Evolutionary conservation across 2,113 vertebrate genomes (phyloP), one percentile per base, ranked within the genome.

Genomic region (Cyprinodon brontotheroides): DNA sequence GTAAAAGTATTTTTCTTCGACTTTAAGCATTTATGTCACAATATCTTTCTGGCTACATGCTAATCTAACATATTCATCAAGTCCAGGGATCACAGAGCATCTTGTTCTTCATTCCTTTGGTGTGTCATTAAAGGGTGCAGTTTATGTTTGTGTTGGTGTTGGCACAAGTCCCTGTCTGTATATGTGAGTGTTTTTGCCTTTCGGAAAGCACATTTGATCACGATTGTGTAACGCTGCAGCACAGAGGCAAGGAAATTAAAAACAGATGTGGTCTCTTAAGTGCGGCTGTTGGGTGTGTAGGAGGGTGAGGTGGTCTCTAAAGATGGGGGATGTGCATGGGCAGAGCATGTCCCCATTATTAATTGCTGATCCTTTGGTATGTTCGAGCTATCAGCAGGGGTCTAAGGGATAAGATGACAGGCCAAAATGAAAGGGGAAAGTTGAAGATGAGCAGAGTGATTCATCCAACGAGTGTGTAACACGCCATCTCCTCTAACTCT

Each of bases 191-290:
- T 86, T 87, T 89, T 75, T 70, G 81, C 68, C 74, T 82, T 78
- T 86, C 74, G 73, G 79, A 90, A 81, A 74, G 84, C 85, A 81
- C 84, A 83, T 80, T 93, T 81, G 79, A 84, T 89, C 77, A 72
- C 64, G 80, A 91, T 91, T 93, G 93, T 92, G 89, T 91, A 92
- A 93, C 80, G 85, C 78, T 90, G 80, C 86, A 87, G 89, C 86
- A 81, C 79, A 65, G 29, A 80, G 91, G 89, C 91, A 68, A 79
- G 84, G 87, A 93, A 95, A 96, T 95, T 92, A 87, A 92, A 96
- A 95, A 91, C 95, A 96, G 95, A 96, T 96, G 94, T 95, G 88
- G 88, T 75, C 89, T 91, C 80, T 78, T 75, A 86, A 81, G 61
- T 82, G 40, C 75, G 66, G 81, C 83, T 81, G 68, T 82, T 39